Base-by-base conservation (phyloP, 2,888 invertebrate genomes). In the Polietes domitor region DNA sequence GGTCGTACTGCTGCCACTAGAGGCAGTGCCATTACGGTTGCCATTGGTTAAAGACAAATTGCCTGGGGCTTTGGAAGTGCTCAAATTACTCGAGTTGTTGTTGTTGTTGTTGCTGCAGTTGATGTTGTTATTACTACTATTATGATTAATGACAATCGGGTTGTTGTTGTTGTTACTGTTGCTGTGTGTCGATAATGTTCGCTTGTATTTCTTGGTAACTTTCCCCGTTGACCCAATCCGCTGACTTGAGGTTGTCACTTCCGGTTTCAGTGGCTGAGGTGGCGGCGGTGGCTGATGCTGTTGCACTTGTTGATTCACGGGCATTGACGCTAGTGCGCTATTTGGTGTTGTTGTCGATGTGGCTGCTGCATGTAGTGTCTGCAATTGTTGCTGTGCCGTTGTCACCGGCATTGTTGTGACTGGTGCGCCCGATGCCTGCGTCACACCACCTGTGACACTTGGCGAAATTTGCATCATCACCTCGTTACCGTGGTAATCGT, bases 201-300 rank as follows among this genome's bases (percentile, higher is more conserved):
- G 93, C 92, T 96, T 96, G 91, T 95, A 95, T 92, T 96, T 96
- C 91, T 96, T 96, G 77, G 90, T 89, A 28, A 94, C 92, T 89
- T 96, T 95, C 26, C 88, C 43, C 47, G 85, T 82, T 7, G 86
- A 21, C 9, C 43, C 58, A 21, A 80, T 81, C 15, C 86, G 71
- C 85, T 86, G 85, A 73, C 81, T 80, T 9, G 90, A 94, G 4
- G 95, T 94, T 77, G 94, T 94, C 75, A 93, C 94, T 88, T 93
- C 94, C 83, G 94, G 93, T 88, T 94, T 94, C 76, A 94, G 90
- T 74, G 94, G 94, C 81, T 90, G 90, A 81, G 93, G 93, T 58
- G 89, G 85, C 91, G 93, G 87, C 92, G 90, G 86, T n/a, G 85
- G 83, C 37, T 85, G 53, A 6, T 19, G 93, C 6, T 73, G 63